Conservation (phyloP, 2,113 vertebrate genomes). For the Coracopsis vasa region DNA sequence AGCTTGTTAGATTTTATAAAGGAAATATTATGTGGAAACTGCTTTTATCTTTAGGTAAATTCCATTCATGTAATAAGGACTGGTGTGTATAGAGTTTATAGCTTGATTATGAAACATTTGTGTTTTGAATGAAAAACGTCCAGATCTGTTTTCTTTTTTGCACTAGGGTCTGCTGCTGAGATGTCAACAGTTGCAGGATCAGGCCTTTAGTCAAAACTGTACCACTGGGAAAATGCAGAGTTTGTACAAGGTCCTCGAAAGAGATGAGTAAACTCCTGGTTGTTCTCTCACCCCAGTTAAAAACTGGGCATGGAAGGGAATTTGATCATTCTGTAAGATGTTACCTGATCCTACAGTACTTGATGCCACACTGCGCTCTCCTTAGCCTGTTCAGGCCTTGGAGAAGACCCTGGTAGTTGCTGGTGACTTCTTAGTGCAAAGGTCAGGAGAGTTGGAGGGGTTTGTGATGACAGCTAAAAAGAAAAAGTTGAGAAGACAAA, state of each 20-base stretch:
- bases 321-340: not conserved
- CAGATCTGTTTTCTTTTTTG: not conserved
- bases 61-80: not conserved
- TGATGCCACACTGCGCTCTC: not conserved
- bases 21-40: not conserved
- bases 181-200: not conserved
- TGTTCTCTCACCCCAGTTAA: not conserved
- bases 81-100: not conserved
- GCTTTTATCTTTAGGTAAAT: not conserved
- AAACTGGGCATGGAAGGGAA: not conserved
- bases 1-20: not conserved
- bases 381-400: not conserved
- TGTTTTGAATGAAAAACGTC: not conserved
- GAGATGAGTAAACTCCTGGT: not conserved
- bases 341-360: not conserved
- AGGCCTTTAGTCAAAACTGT: not conserved
- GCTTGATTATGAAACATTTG: not conserved
- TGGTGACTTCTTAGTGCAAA: not conserved
- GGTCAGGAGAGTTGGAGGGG: not conserved
- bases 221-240: not conserved
- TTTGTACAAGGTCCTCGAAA: not conserved
- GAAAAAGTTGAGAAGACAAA: not conserved
- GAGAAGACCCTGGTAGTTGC: not conserved
- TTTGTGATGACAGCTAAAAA: not conserved
- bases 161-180: not conserved